A percentile compares a stretch with the other conserved stretches of the same genome.
Conservation (phyloP, 2,797 vertebrate species). For the Acanthurus lineatus region DNA sequence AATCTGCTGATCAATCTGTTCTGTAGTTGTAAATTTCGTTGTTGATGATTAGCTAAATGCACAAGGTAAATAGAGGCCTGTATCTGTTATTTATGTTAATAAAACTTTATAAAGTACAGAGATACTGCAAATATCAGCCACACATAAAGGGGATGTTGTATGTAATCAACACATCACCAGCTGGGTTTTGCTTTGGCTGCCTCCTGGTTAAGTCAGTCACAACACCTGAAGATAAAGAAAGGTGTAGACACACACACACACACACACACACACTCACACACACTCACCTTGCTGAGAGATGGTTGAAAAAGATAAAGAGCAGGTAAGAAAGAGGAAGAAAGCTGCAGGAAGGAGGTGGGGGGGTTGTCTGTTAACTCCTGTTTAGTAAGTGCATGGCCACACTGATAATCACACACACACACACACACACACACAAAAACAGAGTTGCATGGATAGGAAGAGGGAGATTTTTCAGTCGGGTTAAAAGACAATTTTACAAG, state of each 20-base stretch:
- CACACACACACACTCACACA: too few species aligned
- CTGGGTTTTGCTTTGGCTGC: slow-evolving; percentile 30
- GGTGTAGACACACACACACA: background rate
- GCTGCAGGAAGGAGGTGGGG: background rate
- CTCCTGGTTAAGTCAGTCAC: slow-evolving; percentile 38
- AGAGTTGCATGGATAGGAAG: slow-evolving; percentile 7
- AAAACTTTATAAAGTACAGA: background rate
- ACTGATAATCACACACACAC: slow-evolving; percentile 53
- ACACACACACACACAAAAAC: background rate
- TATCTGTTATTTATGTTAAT: too few species aligned
- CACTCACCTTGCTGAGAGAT: slow-evolving; percentile 10
- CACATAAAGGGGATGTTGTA: slow-evolving; percentile 2
- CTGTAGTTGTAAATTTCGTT: too few species aligned
- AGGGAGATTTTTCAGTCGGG: background rate
- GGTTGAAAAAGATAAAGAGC: background rate
- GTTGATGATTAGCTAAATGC: too few species aligned
- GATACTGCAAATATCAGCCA: background rate
- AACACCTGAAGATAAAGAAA: slow-evolving; percentile 40
- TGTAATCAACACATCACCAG: slow-evolving; percentile 35
- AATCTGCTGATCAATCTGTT: background rate
- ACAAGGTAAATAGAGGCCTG: too few species aligned
- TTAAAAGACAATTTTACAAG: slow-evolving; percentile 1
- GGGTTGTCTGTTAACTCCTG: slow-evolving; percentile 12
- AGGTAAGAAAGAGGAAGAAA: background rate
- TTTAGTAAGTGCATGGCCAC: slow-evolving; percentile 47